Base-by-base conservation (phyloP, 2,888 invertebrate genomes). In the Cancer borealis region DNA sequence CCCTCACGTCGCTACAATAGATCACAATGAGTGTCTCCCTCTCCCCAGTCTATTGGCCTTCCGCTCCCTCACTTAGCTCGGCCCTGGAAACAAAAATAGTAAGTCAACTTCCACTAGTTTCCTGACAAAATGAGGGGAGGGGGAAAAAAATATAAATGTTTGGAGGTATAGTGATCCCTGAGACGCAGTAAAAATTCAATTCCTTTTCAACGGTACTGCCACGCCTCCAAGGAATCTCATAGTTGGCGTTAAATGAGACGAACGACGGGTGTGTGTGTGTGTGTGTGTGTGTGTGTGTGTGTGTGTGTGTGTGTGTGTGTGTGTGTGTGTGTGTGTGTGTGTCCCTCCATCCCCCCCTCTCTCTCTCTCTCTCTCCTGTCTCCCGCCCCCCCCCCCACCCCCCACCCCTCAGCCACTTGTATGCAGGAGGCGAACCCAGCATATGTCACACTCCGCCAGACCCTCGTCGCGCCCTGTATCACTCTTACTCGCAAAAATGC, bases 1-100 rank as follows among this genome's bases (percentile, higher is more conserved):
- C 92, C 84, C 49, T 14, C 84, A 92, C 92, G 84, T 92, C 79
- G 17, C 87, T 17, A 30, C 46, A 47, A 87, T 92, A 92, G 49
- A 26, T 92, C 39, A 87, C 79, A 26, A 84, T 49, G 66, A 79
- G 79, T 79, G 79, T 79, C 79, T 79, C 30, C 79, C 79, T 79
- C 79, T 79, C 79, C 30, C 79, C n/a, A 12, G 17, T 49, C 47
- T 26, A 47, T 88, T 49, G 88, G 47, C 88, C 47, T 47, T 21
- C 26, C 47, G n/a, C 88, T 47, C 47, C 4, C 88, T 45, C 8
- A n/a, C 88, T 49, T 88, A 46, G 10, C 88, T 88, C n/a, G 12
- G 47, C 46, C n/a, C 46, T 45, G n/a, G 88, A 88, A 47, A 49
- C 47, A 46, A 49, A 46, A 47, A 46, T 47, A 47, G 88, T 88